Evolutionary conservation across 2,888 invertebrate genomes (phyloP).

Genomic region (Tetrapedia diversipes): DNA sequence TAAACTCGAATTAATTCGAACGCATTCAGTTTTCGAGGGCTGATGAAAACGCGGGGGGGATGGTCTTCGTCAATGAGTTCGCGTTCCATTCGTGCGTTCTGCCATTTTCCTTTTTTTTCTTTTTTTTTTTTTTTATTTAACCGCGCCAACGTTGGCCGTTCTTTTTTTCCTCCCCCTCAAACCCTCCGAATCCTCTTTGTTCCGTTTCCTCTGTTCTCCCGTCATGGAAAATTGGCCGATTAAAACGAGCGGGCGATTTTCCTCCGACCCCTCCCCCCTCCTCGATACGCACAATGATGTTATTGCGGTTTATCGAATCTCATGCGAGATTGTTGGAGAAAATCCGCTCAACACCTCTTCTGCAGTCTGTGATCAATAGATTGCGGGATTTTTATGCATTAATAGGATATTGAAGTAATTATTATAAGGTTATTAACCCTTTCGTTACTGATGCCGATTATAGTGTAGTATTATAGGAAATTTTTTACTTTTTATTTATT

Average conservation of each 20-base stretch:
- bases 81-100: conserved; percentile 60
- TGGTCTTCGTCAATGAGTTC: conserved; percentile 55
- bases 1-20: conserved; percentile 63
- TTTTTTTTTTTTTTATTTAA: conserved; percentile 56
- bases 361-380: conserved; percentile 12
- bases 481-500: too few relatives aligned
- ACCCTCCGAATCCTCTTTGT: not conserved
- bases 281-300: conserved; percentile 21
- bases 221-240: conserved; percentile 27
- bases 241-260: conserved; percentile 17
- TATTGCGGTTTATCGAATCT: conserved; percentile 33
- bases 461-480: too few relatives aligned
- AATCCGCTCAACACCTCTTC: not conserved
- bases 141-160: conserved; percentile 30
- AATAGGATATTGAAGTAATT: too few relatives aligned
- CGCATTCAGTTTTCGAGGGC: conserved; percentile 53
- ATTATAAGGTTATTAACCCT: too few relatives aligned
- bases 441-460: too few relatives aligned
- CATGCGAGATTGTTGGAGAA: conserved; percentile 16
- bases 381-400: too few relatives aligned
- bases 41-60: conserved; percentile 55
- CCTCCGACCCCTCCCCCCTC: not conserved
- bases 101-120: conserved; percentile 40
- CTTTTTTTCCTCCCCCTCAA: not conserved
- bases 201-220: not conserved